Conservation (phyloP, 2,888 invertebrate species). For the Siphlonurus alternatus region DNA sequence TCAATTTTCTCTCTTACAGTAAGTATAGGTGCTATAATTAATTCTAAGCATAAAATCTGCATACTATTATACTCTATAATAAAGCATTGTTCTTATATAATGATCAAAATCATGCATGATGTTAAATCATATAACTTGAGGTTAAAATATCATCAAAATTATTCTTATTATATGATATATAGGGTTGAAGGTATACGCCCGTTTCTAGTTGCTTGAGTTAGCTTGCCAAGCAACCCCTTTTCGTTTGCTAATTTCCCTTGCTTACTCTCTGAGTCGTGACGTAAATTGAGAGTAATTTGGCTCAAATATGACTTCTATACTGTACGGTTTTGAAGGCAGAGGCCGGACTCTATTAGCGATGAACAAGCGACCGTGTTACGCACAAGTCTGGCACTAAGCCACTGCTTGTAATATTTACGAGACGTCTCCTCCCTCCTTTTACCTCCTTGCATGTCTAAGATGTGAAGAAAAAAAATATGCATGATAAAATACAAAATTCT, state of each 20-base stretch:
- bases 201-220: no score
- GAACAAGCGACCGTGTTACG: neutral
- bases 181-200: no score
- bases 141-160: no score
- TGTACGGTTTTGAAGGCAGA: no score
- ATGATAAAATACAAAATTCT: neutral
- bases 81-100: no score
- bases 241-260: neutral
- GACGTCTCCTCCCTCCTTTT: neutral
- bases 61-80: no score
- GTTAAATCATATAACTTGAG: no score
- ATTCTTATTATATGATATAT: no score
- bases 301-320: neutral
- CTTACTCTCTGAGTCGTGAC: neutral
- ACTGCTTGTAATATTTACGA: neutral
- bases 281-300: neutral
- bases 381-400: neutral
- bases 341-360: neutral
- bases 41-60: no score
- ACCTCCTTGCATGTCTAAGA: neutral
- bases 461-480: neutral
- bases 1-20: no score
- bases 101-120: no score
- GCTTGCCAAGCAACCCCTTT: neutral
- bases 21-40: no score